These are phyloP conservation scores for Prionailurus viverrinus DNA, from an alignment of 2,113 vertebrate genomes.

Conservation along the genomic window DNA sequence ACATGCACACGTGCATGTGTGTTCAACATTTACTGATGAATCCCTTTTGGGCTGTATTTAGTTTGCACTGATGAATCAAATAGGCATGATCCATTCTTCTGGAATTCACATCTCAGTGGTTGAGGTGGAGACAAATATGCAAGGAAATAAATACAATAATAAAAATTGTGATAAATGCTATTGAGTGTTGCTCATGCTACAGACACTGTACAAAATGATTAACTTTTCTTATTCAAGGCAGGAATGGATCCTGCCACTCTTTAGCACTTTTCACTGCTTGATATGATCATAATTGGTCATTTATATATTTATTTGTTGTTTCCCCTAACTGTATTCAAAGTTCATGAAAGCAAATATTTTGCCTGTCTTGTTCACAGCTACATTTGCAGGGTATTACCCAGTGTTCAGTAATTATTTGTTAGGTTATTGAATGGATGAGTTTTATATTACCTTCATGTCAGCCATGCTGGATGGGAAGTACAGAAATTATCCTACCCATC, in stretches of 20 bases:
- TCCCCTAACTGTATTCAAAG: neutral
- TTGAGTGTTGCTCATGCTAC: neutral
- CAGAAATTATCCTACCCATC: neutral
- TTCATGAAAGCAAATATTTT: neutral
- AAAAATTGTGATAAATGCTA: constrained; percentile 1
- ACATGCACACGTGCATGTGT: neutral
- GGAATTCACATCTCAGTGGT: neutral
- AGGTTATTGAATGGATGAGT: neutral
- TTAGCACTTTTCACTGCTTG: constrained; percentile 20
- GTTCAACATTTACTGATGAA: neutral
- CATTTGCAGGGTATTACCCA: neutral
- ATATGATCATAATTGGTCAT: constrained; percentile 18
- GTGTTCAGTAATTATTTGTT: neutral
- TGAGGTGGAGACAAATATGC: neutral
- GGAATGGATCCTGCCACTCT: neutral
- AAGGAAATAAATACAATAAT: constrained; percentile 15
- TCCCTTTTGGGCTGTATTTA: neutral
- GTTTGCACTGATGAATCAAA: constrained; percentile 30
- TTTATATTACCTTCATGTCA: neutral
- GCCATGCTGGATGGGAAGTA: neutral
- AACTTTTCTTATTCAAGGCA: neutral
- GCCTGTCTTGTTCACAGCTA: neutral
- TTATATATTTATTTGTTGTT: constrained; percentile 4
- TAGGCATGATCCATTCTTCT: neutral
- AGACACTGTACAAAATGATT: neutral